Evolutionary conservation across 1,140 invertebrate genomes (phyloP), one percentile per base, ranked within the genome.

Genomic region (Dinoponera quadriceps): DNA sequence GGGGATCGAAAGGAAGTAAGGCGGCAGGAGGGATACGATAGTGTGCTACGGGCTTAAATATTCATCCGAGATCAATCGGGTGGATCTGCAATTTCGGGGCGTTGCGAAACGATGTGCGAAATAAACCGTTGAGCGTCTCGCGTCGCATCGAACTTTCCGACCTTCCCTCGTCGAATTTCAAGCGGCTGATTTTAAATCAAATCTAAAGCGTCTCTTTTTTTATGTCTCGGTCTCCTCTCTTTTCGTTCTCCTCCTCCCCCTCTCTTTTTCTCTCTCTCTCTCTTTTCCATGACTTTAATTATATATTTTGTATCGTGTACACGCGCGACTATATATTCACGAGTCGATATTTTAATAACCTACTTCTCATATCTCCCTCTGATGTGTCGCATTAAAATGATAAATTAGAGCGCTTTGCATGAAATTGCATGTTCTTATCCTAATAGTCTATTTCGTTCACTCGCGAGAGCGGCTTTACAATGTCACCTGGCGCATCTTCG

Each of bases 61-160:
- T 84, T 84, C 82, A 84, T 84, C 27, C 60, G 69, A 84, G 69
- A 85, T 85, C 68, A 72, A 68, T 60, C 85, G 74, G 66, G 13
- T 25, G 83, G 60, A 85, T 86, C 68, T 81, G 74, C 83, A 77
- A 85, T 78, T 78, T 82, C 60, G 44, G 57, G 27, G 59, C 66
- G 51, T 84, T 55, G 22, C 62, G 44, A 48, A 54, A 11, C 73
- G 74, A 38, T 54, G 38, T 44, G 74, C 44, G 49, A 68, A 66
- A 77, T 66, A 77, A 77, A 77, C 60, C 20, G 44, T 59, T 29
- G 54, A 38, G 29, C 51, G 69, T 57, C 51, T 57, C 71, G 71
- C 54, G 71, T 66, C 59, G 73, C 51, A 72, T 80, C 66, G 33
- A 55, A 69, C 66, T 57, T 81, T 81, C 38, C 38, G 27, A 22